Evolutionary conservation across 1,140 invertebrate species (phyloP).

Genomic region (Steinernema khuongi): DNA sequence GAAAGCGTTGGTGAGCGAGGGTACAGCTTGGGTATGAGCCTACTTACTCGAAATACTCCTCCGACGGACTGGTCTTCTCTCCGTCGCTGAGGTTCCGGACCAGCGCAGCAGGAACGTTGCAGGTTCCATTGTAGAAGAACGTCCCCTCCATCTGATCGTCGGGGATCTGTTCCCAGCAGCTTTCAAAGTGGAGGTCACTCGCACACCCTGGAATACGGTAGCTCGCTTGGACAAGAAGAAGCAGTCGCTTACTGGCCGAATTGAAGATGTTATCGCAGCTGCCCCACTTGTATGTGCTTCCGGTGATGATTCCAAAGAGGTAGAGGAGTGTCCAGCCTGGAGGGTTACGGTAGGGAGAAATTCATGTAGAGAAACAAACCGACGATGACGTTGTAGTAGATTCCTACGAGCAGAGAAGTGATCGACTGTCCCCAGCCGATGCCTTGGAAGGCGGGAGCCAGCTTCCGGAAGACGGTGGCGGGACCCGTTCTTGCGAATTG

Average conservation of each 20-base stretch:
- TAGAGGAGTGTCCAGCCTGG: conserved; percentile 18
- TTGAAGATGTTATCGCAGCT: conserved; percentile 72
- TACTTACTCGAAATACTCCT: conserved; percentile 1
- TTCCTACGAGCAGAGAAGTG: conserved; percentile 59
- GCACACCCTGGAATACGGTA: neutral
- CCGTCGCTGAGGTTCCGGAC: neutral
- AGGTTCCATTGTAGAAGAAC: neutral
- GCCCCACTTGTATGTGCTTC: conserved; percentile 74
- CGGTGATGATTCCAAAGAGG: conserved; percentile 68
- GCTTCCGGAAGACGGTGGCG: conserved; percentile 89
- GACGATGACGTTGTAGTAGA: conserved; percentile 91
- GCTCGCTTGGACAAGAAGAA: no score
- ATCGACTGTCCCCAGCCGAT: conserved; percentile 45
- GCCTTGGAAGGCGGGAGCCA: conserved; percentile 59
- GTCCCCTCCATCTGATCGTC: neutral
- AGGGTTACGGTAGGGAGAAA: conserved; percentile 16
- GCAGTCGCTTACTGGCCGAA: neutral
- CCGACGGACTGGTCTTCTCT: neutral
- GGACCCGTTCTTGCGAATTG: conserved; percentile 93
- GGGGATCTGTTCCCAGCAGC: neutral
- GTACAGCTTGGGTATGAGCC: neutral
- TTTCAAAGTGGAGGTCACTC: neutral
- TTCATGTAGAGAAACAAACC: conserved; percentile 88
- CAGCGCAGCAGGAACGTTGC: no score
- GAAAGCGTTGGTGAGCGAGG: neutral